A percentile compares a stretch with the other conserved stretches of the same genome.
Conservation (phyloP, 37 sponge, comb jelly and placozoan species). For the Bolinopsis microptera region DNA sequence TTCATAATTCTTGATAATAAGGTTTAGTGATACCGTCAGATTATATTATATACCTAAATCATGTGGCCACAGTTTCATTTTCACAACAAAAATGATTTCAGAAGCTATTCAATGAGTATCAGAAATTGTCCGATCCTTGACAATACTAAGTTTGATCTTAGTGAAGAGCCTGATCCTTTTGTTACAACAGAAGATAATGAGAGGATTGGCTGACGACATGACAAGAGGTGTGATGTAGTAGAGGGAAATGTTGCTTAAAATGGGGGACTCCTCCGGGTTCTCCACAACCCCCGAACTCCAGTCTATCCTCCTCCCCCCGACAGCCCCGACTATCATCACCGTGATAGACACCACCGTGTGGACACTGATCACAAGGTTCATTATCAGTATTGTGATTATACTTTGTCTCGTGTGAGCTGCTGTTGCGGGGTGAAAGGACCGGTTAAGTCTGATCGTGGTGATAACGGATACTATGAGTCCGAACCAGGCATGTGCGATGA, state of each 20-base stretch:
- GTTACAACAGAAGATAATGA: background rate
- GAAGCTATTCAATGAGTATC: no score
- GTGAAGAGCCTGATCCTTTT: background rate
- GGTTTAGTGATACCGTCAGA: no score
- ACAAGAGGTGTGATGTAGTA: background rate
- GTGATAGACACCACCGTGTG: conserved; percentile 14
- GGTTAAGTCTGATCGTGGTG: background rate
- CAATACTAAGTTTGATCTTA: background rate
- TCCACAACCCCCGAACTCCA: background rate
- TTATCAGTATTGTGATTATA: background rate
- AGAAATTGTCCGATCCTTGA: background rate
- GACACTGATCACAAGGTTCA: background rate
- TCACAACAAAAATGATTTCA: no score
- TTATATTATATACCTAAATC: no score
- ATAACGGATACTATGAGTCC: background rate
- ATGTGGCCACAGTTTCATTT: no score
- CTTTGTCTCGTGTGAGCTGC: background rate
- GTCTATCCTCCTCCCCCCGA: background rate
- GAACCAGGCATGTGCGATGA: background rate
- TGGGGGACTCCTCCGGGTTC: background rate
- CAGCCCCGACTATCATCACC: background rate
- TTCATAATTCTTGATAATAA: no score
- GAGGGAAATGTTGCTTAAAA: background rate
- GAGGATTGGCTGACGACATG: background rate
- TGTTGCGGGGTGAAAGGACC: conserved; percentile 10